These are phyloP conservation scores for Ephialtes manifestator DNA, from an alignment of 2,888 invertebrate species.

Conservation along the genomic window DNA sequence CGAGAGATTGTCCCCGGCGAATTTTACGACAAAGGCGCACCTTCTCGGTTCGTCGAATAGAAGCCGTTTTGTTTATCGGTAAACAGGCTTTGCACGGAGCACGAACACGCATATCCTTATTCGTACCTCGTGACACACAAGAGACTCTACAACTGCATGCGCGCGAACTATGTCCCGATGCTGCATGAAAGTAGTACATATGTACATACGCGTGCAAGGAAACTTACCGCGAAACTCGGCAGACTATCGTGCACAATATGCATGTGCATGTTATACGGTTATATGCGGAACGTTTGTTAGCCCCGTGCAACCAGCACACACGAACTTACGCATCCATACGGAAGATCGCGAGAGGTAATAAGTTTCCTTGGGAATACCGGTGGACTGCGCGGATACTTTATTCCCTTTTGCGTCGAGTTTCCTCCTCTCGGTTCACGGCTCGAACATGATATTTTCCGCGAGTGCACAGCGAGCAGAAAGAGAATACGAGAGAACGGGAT, in stretches of 20 bases:
- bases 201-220: neutral
- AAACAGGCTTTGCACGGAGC: slow-evolving; percentile 65
- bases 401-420: slow-evolving; percentile 76
- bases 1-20: slow-evolving; percentile 65
- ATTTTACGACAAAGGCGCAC: slow-evolving; percentile 54
- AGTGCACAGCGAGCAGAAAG: slow-evolving; percentile 49
- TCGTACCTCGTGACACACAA: neutral
- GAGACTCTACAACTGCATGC: neutral
- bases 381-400: slow-evolving; percentile 73
- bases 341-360: slow-evolving; percentile 75
- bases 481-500: slow-evolving; percentile 45
- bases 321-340: slow-evolving; percentile 52
- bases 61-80: slow-evolving; percentile 73
- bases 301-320: slow-evolving; percentile 35
- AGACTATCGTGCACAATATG: slow-evolving; percentile 51
- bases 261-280: slow-evolving; percentile 35
- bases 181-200: slow-evolving; percentile 28
- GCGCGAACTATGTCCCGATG: neutral
- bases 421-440: slow-evolving; percentile 37
- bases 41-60: slow-evolving; percentile 51
- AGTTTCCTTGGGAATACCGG: slow-evolving; percentile 80
- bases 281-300: neutral
- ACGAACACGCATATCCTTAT: slow-evolving; percentile 12
- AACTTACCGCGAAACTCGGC: slow-evolving; percentile 41
- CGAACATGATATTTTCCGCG: slow-evolving; percentile 67